Evolutionary conservation across 2,113 vertebrate genomes (phyloP), one percentile per base, ranked within the genome.

Genomic region (Dermatemys mawii): DNA sequence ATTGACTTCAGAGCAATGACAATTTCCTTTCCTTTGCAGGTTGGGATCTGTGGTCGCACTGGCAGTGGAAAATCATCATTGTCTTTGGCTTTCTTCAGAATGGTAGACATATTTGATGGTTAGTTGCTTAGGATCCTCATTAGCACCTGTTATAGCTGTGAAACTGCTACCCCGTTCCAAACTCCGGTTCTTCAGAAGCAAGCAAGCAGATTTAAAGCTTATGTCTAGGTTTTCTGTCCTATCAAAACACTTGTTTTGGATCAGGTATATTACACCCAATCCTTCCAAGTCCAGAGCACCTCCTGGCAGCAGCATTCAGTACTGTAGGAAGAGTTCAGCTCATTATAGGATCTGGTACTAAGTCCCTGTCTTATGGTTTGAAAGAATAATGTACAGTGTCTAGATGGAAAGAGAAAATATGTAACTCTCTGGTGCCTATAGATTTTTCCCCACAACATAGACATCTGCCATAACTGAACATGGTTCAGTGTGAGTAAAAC

Each of bases 71-170:
- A 99, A 97, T 99, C 99, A 1, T 99, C 99, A 1, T 95, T 99
- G 51, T 99, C 99, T 3, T 96, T 99, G 98, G 99, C 99, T 0
- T 99, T 99, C 96, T 99, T 99, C 99, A 98, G 99, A 97, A 99
- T 99, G 99, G 99, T 99, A 91, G 99, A 99, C 63, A 99, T 99
- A 91, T 99, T 99, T 96, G 99, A 99, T 96, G 99, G 99, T 99
- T 91, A 97, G 98, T 98, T 90, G 67, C 81, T n/a, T 44, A 83
- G 24, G 54, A 70, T 78, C 48, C 90, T 82, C 67, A 82, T 44
- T 73, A 17, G 21, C 41, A 22, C 46, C 1, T 49, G 4, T 78
- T 84, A 35, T 88, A 13, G 79, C 88, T 94, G 48, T 55, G 73
- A 27, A 80, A 5, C 29, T 86, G 3, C 22, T 92, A 0, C 10